Conservation (phyloP, 2,888 invertebrate genomes). For the Heliconius sara region DNA sequence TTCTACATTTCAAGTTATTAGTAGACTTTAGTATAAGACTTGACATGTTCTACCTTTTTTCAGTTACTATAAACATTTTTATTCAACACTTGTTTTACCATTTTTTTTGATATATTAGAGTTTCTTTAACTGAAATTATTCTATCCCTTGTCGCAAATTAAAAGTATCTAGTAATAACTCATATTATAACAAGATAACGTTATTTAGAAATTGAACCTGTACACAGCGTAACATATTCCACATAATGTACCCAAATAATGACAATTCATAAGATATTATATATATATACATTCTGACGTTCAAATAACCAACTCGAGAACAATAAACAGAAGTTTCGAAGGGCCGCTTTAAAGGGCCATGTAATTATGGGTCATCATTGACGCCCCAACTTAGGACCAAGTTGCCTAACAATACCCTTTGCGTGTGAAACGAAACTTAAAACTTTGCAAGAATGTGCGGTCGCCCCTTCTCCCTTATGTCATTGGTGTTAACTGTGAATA, state of each 20-base stretch:
- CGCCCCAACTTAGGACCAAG: conserved; percentile 56
- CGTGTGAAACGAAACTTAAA: conserved; percentile 65
- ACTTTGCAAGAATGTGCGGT: conserved; percentile 67
- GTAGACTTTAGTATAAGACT: too few species aligned
- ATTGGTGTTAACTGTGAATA: conserved; percentile 23
- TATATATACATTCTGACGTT: neutral
- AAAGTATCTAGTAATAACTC: too few species aligned
- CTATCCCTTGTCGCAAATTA: too few species aligned
- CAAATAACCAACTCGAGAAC: conserved; percentile 21
- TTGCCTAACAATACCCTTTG: conserved; percentile 54
- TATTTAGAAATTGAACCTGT: neutral
- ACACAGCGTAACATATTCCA: neutral
- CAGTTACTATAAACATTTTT: too few species aligned
- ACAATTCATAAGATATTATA: neutral
- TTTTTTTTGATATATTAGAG: too few species aligned
- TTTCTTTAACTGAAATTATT: too few species aligned
- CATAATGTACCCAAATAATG: neutral
- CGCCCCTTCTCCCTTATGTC: conserved; percentile 47
- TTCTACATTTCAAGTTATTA: too few species aligned
- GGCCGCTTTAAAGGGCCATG: conserved; percentile 36
- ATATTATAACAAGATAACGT: neutral
- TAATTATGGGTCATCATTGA: conserved; percentile 61
- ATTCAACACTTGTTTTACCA: too few species aligned
- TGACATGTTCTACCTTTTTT: too few species aligned
- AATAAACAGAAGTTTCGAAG: conserved; percentile 32